Conservation (phyloP, 2,797 vertebrate species). For the Telmatherina bonti region DNA sequence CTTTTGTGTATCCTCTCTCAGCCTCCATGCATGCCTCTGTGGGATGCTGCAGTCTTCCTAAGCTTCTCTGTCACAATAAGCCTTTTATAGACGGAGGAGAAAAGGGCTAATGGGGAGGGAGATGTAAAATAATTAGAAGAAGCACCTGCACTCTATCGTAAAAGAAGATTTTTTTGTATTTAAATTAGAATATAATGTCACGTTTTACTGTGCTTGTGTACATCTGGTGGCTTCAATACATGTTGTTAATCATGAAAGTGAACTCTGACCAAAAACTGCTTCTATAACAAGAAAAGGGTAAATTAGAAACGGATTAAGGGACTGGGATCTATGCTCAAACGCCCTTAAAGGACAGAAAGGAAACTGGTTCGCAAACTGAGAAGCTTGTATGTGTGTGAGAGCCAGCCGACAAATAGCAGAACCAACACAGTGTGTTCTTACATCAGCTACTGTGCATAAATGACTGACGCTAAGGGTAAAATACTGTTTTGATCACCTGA, state of each 20-base stretch:
- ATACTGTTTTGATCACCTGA: slow-evolving; percentile 17
- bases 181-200: not conserved
- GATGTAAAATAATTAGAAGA: slow-evolving; percentile 36
- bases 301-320: slow-evolving; percentile 80
- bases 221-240: slow-evolving; percentile 12
- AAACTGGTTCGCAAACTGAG: slow-evolving; percentile 52
- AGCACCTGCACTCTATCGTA: slow-evolving; percentile 29
- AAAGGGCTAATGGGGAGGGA: not conserved
- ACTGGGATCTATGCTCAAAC: slow-evolving; percentile 34
- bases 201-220: slow-evolving; percentile 31
- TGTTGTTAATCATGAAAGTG: not conserved
- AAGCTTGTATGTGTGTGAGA: slow-evolving; percentile 40
- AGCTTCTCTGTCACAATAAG: slow-evolving; percentile 68
- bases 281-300: slow-evolving; percentile 54
- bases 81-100: slow-evolving; percentile 59
- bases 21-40: slow-evolving; percentile 32
- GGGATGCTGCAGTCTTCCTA: slow-evolving; percentile 43
- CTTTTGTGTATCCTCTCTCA: slow-evolving; percentile 49
- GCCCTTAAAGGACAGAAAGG: slow-evolving; percentile 17
- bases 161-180: no score
- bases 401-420: slow-evolving; percentile 37
- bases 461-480: not conserved
- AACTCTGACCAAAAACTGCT: slow-evolving; percentile 24
- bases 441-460: slow-evolving; percentile 31
- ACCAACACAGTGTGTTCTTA: slow-evolving; percentile 17